A percentile compares a stretch with the other conserved stretches of the same genome.
phyloP scores from a whole-genome alignment of 2,113 vertebrate genomes.

The Hyaena hyaena region DNA sequence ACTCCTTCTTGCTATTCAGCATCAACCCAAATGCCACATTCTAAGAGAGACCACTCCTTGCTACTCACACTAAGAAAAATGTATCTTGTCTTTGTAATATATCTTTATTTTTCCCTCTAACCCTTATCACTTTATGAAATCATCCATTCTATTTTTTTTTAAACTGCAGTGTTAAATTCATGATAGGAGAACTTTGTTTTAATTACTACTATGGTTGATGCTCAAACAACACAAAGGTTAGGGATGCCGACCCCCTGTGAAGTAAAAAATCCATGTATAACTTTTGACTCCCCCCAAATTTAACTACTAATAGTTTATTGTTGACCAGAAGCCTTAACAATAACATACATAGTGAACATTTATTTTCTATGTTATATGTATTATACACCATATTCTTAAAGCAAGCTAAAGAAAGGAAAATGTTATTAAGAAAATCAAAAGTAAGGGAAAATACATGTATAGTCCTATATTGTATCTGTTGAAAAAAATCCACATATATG shows the following conservation, averaged over 20 bases:
- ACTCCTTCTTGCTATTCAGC: not conserved
- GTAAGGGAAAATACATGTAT: not conserved
- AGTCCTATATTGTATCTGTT: not conserved
- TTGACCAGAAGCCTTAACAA: not conserved
- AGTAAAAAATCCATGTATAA: not conserved
- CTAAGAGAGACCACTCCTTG: not conserved
- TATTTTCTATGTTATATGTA: not conserved
- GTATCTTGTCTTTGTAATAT: not conserved
- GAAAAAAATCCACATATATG: not conserved
- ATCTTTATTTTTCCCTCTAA: not conserved
- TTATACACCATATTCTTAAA: not conserved
- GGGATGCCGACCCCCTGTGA: not conserved
- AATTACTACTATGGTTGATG: not conserved
- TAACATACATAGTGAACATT: not conserved
- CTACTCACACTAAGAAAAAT: not conserved
- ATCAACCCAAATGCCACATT: not conserved
- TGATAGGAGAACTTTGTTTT: not conserved
- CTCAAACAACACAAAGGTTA: not conserved
- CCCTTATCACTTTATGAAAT: not conserved
- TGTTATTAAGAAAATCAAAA: not conserved
- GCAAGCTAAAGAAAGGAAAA: not conserved
- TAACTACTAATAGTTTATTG: not conserved
- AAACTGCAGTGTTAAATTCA: not conserved
- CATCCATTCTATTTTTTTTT: not conserved
- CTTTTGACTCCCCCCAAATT: not conserved